Percentiles rank a stretch among this genome's conserved stretches.
These are phyloP conservation scores for Monopis laevigella DNA, from an alignment of 2,888 invertebrate species.

Conservation along the genomic window DNA sequence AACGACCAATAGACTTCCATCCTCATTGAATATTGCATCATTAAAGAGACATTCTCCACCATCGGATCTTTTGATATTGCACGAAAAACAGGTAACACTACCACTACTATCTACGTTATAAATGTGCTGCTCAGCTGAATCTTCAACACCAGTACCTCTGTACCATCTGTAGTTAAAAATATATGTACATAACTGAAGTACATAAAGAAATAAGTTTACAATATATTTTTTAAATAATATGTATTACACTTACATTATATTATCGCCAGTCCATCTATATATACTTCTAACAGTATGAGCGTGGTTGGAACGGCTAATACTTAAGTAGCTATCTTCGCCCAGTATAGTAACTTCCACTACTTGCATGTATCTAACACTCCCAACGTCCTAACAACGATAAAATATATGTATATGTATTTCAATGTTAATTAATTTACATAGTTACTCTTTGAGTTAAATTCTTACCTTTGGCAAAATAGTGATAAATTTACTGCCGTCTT, in stretches of 20 bases:
- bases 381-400: slow-evolving; percentile 45
- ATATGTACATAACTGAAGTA: not conserved
- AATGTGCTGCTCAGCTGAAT: slow-evolving; percentile 83
- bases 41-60: slow-evolving; percentile 72
- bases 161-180: slow-evolving; percentile 69
- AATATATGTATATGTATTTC: not conserved
- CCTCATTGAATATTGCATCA: slow-evolving; percentile 73
- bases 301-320: slow-evolving; percentile 38
- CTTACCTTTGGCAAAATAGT: slow-evolving; percentile 74
- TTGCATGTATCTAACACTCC: slow-evolving; percentile 71
- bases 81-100: slow-evolving; percentile 77
- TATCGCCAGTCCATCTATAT: slow-evolving; percentile 74
- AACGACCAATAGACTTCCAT: slow-evolving; percentile 74
- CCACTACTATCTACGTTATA: slow-evolving; percentile 70
- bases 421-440: not conserved
- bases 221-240: no score
- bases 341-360: slow-evolving; percentile 65
- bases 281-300: slow-evolving; percentile 75
- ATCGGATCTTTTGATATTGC: slow-evolving; percentile 66
- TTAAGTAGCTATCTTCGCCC: slow-evolving; percentile 31
- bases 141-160: slow-evolving; percentile 78
- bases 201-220: not conserved
- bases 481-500: slow-evolving; percentile 73
- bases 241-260: slow-evolving; percentile 72
- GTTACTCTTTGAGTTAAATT: not conserved